These are phyloP conservation scores for Campoplex nolae DNA, from an alignment of 2,888 invertebrate species.

Conservation along the genomic window DNA sequence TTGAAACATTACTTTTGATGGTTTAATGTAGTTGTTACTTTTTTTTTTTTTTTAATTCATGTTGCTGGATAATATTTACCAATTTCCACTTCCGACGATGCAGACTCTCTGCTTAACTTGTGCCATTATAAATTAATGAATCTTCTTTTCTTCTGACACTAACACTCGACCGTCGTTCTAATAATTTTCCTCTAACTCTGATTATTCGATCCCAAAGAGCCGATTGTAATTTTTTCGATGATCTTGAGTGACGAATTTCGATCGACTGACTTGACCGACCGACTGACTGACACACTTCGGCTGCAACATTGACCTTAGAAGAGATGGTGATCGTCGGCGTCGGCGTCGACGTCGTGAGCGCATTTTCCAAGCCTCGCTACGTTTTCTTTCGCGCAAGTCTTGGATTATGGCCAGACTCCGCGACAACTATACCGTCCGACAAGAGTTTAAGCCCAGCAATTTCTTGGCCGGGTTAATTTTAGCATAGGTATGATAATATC, in stretches of 20 bases:
- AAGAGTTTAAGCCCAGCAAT: conserved; percentile 31
- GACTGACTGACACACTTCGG: conserved; percentile 76
- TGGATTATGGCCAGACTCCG: conserved; percentile 78
- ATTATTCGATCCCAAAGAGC: conserved; percentile 28
- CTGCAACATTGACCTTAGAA: conserved; percentile 79
- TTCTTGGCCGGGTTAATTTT: conserved; percentile 77
- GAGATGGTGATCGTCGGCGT: conserved; percentile 50
- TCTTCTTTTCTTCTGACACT: conserved; percentile 47
- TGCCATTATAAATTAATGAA: conserved; percentile 67
- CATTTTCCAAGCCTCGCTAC: conserved; percentile 67
- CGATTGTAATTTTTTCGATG: conserved; percentile 26
- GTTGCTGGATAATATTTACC: conserved; percentile 81
- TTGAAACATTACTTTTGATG: not conserved
- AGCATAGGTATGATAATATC: conserved; percentile 77
- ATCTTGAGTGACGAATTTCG: conserved; percentile 65
- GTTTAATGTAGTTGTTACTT: too few relatives aligned
- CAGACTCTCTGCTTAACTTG: conserved; percentile 84
- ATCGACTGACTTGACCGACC: conserved; percentile 75
- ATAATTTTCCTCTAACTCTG: not conserved
- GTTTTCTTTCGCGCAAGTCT: conserved; percentile 78
- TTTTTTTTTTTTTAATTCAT: not conserved
- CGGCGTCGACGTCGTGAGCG: conserved; percentile 40
- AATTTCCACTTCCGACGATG: conserved; percentile 86
- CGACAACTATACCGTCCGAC: conserved; percentile 60
- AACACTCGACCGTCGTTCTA: conserved; percentile 34